Percentiles rank a stretch among this genome's conserved stretches.
phyloP scores from a whole-genome alignment of 2,888 invertebrate genomes.

The Tetragonula carbonaria region DNA sequence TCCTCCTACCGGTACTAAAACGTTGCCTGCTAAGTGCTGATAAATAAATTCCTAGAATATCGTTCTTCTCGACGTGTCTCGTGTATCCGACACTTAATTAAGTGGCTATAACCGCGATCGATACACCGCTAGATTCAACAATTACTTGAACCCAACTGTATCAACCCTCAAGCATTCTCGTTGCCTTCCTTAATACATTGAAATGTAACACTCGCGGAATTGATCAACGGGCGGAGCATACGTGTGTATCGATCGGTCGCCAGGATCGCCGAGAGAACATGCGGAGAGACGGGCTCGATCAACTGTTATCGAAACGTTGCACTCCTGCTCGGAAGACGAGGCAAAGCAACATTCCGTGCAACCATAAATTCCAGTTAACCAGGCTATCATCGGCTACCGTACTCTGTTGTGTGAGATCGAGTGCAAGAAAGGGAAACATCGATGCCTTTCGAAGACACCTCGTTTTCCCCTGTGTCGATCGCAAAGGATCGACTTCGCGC shows the following conservation, averaged over 20 bases:
- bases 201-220: constrained; percentile 1
- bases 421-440: constrained; percentile 12
- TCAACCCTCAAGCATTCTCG: neutral
- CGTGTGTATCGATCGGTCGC: neutral
- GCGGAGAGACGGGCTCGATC: neutral
- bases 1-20: neutral
- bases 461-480: neutral
- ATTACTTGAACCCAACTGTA: neutral
- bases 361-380: constrained; percentile 15
- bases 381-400: neutral
- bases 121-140: constrained; percentile 1
- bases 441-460: neutral
- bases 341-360: neutral
- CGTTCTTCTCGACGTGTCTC: neutral
- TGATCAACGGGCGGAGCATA: neutral
- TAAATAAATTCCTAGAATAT: neutral
- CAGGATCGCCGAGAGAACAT: neutral
- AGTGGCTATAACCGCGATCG: neutral
- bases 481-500: neutral
- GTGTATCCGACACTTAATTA: neutral
- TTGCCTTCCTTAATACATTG: neutral
- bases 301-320: constrained; percentile 21
- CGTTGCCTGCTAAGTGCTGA: neutral
- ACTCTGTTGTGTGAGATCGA: neutral
- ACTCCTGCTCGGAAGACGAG: neutral